These are phyloP conservation scores for Thalpophila matura DNA, from an alignment of 2,888 invertebrate species.

Conservation along the genomic window DNA sequence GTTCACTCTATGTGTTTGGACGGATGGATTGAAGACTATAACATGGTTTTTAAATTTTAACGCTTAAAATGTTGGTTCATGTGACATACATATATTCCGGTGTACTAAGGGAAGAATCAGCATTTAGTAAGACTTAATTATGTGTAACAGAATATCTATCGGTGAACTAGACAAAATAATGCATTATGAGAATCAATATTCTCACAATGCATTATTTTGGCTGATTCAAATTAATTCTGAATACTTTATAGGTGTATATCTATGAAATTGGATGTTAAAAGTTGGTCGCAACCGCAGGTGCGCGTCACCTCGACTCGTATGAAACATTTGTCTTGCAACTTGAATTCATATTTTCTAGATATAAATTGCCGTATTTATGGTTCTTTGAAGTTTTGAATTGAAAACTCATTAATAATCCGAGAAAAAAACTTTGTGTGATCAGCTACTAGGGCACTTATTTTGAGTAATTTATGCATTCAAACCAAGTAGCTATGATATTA, in stretches of 20 bases:
- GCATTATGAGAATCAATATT: too few relatives aligned
- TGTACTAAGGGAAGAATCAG: too few relatives aligned
- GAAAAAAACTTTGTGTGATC: constrained; percentile 10
- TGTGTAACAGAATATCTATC: too few relatives aligned
- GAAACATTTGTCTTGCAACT: constrained; percentile 83
- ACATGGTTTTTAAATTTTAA: constrained; percentile 50
- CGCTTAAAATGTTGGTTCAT: constrained; percentile 21
- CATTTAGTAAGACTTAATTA: too few relatives aligned
- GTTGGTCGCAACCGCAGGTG: constrained; percentile 81
- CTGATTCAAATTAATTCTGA: constrained; percentile 36
- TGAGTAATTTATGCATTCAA: constrained; percentile 13
- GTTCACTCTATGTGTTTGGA: constrained; percentile 75
- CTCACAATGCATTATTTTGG: too few relatives aligned
- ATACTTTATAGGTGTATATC: constrained; percentile 46
- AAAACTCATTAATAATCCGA: constrained; percentile 57
- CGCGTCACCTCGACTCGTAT: constrained; percentile 78
- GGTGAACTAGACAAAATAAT: too few relatives aligned
- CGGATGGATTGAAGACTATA: constrained; percentile 63
- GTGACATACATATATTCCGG: too few relatives aligned
- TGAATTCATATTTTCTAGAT: constrained; percentile 79
- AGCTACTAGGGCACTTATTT: background rate
- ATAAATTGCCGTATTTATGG: constrained; percentile 80
- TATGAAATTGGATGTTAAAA: constrained; percentile 71
- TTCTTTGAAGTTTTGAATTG: constrained; percentile 66
- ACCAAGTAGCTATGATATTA: too few relatives aligned